Conservation (phyloP, 2,888 invertebrate species). For the Mythimna ferrago region DNA sequence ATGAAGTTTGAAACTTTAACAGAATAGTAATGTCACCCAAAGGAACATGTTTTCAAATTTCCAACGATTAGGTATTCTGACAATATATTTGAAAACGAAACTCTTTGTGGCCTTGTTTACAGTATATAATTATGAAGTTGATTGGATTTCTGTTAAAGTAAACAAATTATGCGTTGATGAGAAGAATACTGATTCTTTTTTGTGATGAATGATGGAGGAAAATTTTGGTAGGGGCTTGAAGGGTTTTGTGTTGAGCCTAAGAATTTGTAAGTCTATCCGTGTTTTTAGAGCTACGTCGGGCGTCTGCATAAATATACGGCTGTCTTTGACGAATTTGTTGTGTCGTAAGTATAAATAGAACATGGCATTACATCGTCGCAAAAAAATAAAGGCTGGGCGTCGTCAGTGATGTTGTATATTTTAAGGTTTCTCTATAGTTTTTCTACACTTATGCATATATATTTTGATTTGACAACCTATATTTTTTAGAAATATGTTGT, state of each 20-base stretch:
- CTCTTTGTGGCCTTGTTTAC: constrained; percentile 43
- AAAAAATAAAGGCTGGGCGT: background rate
- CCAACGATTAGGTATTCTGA: constrained; percentile 21
- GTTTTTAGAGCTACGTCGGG: constrained; percentile 27
- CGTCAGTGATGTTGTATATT: background rate
- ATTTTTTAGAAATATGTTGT: background rate
- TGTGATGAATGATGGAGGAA: constrained; percentile 22
- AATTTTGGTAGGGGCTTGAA: constrained; percentile 20
- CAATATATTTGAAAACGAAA: constrained; percentile 28
- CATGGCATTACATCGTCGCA: background rate
- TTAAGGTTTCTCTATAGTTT: background rate
- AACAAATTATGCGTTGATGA: constrained; percentile 41
- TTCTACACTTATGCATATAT: background rate
- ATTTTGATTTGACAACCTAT: background rate
- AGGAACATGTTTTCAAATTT: constrained; percentile 37
- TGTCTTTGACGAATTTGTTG: constrained; percentile 6
- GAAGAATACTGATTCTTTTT: constrained; percentile 39
- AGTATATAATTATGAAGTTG: constrained; percentile 48
- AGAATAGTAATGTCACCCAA: constrained; percentile 45
- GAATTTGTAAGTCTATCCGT: constrained; percentile 45
- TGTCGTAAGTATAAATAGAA: constrained; percentile 3
- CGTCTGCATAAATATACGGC: constrained; percentile 47
- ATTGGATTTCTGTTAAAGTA: constrained; percentile 50
- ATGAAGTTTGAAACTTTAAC: constrained; percentile 58
- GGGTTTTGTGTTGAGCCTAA: constrained; percentile 49